Evolutionary conservation across 2,888 invertebrate genomes (phyloP).

Genomic region (Meandrusa payeni): DNA sequence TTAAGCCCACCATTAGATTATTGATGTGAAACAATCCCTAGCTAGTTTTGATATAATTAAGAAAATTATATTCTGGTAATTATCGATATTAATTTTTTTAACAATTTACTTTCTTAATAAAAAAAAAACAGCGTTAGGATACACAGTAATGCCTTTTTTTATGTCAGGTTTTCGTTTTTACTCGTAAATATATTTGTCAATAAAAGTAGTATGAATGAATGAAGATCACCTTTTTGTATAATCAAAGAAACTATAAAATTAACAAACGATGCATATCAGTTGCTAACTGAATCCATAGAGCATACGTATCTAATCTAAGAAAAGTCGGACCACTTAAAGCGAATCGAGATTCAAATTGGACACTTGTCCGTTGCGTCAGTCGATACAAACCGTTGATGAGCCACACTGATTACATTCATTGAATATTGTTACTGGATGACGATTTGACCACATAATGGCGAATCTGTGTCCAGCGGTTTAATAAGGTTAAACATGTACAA

Average conservation of each 20-base stretch:
- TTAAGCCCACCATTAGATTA: no score
- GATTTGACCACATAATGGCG: conserved; percentile 59
- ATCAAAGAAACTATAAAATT: not conserved
- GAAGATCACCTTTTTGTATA: no score
- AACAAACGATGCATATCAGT: not conserved
- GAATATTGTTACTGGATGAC: conserved; percentile 53
- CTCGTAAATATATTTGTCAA: no score
- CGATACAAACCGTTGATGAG: conserved; percentile 59
- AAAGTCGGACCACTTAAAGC: conserved; percentile 72
- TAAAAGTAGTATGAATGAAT: no score
- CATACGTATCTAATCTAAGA: conserved; percentile 59
- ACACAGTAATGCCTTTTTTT: no score
- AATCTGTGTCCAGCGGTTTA: conserved; percentile 57
- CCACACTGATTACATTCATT: conserved; percentile 67
- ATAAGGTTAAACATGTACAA: conserved; percentile 56
- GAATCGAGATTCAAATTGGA: conserved; percentile 72
- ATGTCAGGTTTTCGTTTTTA: no score
- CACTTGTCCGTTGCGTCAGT: conserved; percentile 73
- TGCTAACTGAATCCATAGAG: conserved; percentile 37
- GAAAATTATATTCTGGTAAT: no score
- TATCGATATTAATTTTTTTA: no score
- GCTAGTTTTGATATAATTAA: no score
- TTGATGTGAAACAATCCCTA: no score
- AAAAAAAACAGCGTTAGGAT: no score
- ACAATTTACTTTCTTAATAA: no score